Evolutionary conservation across 2,113 vertebrate genomes (phyloP), one percentile per base, ranked within the genome.

Genomic region (Myiagra hebetior): DNA sequence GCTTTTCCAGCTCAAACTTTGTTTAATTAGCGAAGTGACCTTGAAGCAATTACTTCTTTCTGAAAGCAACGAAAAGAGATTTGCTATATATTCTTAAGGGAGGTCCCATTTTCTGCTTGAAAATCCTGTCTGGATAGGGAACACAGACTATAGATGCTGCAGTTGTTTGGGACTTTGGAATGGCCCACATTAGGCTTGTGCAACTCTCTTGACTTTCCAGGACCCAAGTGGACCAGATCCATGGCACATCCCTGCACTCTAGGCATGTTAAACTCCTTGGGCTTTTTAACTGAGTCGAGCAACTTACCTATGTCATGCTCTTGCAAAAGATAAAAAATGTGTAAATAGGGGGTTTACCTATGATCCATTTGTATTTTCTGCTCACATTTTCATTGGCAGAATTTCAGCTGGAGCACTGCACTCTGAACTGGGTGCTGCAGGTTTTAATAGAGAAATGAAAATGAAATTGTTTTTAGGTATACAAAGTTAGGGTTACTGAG

Each of bases 91-190:
- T 81, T 80, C 21, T 65, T 23, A 56, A 39, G 22, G 11, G 18
- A n/a, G 3, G n/a, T 81, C 17, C 22, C 17, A 0, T 64, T 85
- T 88, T 76, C 49, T 68, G 13, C 28, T 86, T 83, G 53, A 46
- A 85, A 92, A 15, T 60, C 10, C 7, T 55, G 2, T 35, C 23
- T 52, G 31, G 6, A 3, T 68, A 59, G 50, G 74, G 52, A 42
- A 26, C 6, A 11, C 0, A 0, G 35, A 7, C 41, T 63, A 0
- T 28, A 23, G 60, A 26, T 68, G 16, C 37, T 57, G 37, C 12
- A 28, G 28, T 86, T 84, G 50, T 81, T 42, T 37, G 35, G 26
- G 49, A 13, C 9, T 53, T 75, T 11, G 23, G 6, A 47, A 31
- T 33, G 37, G 39, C 20, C 19, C 13, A 5, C 4, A 0, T 9